Conservation (phyloP, 2,797 vertebrate species). For the Agapornis canus region DNA sequence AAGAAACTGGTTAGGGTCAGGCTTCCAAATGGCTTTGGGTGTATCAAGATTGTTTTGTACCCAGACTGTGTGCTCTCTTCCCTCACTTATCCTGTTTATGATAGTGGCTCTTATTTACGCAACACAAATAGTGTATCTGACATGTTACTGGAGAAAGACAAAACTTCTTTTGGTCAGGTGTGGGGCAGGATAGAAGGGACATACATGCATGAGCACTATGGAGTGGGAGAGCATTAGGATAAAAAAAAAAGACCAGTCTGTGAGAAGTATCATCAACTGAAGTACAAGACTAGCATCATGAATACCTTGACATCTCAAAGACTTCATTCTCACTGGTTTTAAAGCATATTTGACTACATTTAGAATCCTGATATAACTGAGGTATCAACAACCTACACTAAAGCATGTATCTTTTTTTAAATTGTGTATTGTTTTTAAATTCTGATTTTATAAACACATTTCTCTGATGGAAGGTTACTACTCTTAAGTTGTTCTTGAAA, state of each 20-base stretch:
- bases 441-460: neutral
- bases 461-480: neutral
- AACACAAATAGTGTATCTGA: fast-evolving
- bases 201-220: neutral
- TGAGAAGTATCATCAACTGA: neutral
- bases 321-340: neutral
- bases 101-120: neutral
- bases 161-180: neutral
- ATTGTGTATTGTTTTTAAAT: neutral
- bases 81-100: neutral
- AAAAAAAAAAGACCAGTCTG: neutral
- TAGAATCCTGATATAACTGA: neutral
- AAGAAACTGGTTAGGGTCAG: neutral
- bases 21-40: neutral
- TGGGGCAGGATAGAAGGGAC: neutral
- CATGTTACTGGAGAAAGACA: neutral
- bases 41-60: neutral
- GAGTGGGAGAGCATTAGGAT: neutral
- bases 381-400: neutral
- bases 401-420: neutral
- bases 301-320: neutral
- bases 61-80: neutral
- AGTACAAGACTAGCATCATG: neutral
- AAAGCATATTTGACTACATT: neutral
- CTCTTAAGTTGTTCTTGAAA: neutral